A percentile compares a stretch with the other conserved stretches of the same genome.
Evolutionary conservation across 1,140 invertebrate genomes (phyloP).

Genomic region (Pogonomyrmex barbatus): DNA sequence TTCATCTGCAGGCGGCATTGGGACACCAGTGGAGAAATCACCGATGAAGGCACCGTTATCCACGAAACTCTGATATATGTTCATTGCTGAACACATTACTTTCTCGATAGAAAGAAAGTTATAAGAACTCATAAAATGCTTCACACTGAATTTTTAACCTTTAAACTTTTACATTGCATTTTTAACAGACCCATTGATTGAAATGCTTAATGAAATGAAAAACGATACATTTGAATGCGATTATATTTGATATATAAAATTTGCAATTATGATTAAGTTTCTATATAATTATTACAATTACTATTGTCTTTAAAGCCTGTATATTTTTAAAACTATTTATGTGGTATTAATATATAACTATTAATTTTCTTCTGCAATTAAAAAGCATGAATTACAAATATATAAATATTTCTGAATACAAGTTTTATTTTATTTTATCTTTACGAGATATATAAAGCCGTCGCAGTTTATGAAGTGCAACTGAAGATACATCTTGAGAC

Average conservation of each 20-base stretch:
- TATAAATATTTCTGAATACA: slow-evolving; percentile 22
- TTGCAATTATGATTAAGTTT: background rate
- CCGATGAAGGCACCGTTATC: slow-evolving; percentile 28
- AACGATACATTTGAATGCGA: no score
- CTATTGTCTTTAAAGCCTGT: background rate
- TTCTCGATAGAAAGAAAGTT: slow-evolving; percentile 4
- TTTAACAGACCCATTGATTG: background rate
- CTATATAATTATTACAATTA: background rate
- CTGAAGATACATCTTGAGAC: slow-evolving; percentile 20
- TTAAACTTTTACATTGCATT: background rate
- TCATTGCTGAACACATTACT: slow-evolving; percentile 19
- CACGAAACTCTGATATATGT: slow-evolving; percentile 24
- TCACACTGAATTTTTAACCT: background rate
- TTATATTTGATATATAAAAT: background rate
- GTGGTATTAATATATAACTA: background rate
- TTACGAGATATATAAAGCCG: slow-evolving; percentile 1
- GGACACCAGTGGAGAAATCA: slow-evolving; percentile 48
- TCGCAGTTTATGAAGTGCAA: slow-evolving; percentile 26
- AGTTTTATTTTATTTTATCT: slow-evolving; percentile 3
- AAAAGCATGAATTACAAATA: background rate
- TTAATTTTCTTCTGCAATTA: background rate
- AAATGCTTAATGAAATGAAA: background rate
- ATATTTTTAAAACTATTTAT: background rate
- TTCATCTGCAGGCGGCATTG: slow-evolving; percentile 65
- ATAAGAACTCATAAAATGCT: background rate